Evolutionary conservation across 2,113 vertebrate genomes (phyloP).

Genomic region (Rhinoderma darwinii): DNA sequence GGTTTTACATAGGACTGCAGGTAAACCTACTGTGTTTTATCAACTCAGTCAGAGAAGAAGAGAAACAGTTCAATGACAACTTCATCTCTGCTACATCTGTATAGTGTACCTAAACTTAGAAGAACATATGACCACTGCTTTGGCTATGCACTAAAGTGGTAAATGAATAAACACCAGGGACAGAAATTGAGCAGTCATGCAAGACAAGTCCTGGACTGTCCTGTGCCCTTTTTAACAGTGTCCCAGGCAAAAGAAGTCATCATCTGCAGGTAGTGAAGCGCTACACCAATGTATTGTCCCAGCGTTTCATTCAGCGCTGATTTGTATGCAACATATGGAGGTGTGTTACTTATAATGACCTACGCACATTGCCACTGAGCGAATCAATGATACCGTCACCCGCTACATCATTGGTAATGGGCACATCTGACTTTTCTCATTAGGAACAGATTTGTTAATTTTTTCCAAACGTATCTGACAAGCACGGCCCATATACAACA

Average conservation of each 20-base stretch:
- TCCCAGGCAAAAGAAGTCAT: neutral
- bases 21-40: neutral
- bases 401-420: constrained; percentile 11
- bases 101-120: neutral
- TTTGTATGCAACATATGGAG: constrained; percentile 37
- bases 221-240: neutral
- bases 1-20: neutral
- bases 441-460: constrained; percentile 12
- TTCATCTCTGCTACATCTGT: too few species aligned
- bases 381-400: constrained; percentile 16
- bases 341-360: constrained; percentile 31
- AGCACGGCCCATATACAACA: neutral
- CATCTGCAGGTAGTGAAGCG: constrained; percentile 18
- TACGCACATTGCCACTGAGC: constrained; percentile 25
- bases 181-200: neutral
- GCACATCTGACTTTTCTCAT: neutral
- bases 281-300: constrained; percentile 12
- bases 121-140: neutral
- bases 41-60: neutral
- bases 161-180: neutral
- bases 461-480: neutral
- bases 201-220: neutral
- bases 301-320: neutral
- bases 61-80: neutral
- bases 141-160: neutral